Base-by-base conservation (phyloP, 2,888 invertebrate species). In the Syrista parreyssii region DNA sequence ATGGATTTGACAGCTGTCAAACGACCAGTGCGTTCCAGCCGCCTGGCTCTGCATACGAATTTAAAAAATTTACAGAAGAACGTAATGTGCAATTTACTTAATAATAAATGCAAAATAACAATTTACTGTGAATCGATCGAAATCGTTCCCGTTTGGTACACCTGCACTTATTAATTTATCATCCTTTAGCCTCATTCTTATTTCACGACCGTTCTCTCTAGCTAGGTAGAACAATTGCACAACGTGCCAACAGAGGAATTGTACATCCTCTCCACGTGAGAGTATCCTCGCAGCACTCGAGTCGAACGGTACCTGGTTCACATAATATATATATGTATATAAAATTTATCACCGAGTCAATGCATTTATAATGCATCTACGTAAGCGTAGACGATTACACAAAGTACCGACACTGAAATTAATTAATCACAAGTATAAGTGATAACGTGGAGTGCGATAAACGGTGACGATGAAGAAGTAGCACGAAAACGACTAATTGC, bases 371-470 rank as follows among this genome's bases (percentile, higher is more conserved):
- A 79, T 23, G 34, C 71, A 78, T 82, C 78, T 80, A 79, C 79
- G 75, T 75, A 79, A 78, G 78, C 78, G 80, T 78, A 82, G 79
- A 79, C 79, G 81, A 79, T 78, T 79, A 83, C 74, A 79, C 78
- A 77, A 76, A 84, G 73, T 77, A 82, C 80, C 80, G 84, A 82
- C 76, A 81, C 78, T 79, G 75, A 78, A 80, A 79, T 75, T 76
- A 68, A 77, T 31, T 6, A 71, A 71, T 71, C 71, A 71, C 71
- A 31, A 71, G 31, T 71, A 55, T 2, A 31, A 71, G 32, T 33
- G 71, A 71, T 71, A 71, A 71, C 31, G 71, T 71, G 31, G 15
- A 71, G 31, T 32, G 71, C 32, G 71, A 31, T 12, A 32, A 32
- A 71, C 71, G 31, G 71, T 71, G 71, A 71, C 31, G 71, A 71